Base-by-base conservation (phyloP, 2,113 vertebrate species). In the Periophthalmodon schlosseri region DNA sequence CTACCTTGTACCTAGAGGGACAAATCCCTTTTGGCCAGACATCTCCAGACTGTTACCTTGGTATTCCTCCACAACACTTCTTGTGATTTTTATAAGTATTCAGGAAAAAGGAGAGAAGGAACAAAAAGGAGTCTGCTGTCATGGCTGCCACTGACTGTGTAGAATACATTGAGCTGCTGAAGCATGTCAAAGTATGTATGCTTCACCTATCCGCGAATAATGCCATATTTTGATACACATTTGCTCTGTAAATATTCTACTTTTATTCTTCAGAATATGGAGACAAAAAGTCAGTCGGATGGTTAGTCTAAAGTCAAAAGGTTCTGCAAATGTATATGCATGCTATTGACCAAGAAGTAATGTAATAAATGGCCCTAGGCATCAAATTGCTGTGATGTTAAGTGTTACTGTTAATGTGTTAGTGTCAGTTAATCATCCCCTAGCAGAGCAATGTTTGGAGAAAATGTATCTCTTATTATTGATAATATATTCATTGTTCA, bases 21-120 rank as follows among this genome's bases (percentile, higher is more conserved):
- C 96, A 97, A 98, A 97, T 96, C 95, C 95, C 94, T 96, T 96
- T 93, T 95, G 96, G 95, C 93, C 92, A 95, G 93, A 95, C 94
- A 93, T 94, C 92, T 93, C 88, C 94, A 94, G 93, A 91, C 92
- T 90, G 91, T 90, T 93, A 91, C 90, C 91, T 91, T 91, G 85
- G 86, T 92, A 91, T 93, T 92, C 87, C 88, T 91, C 86, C 91
- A 90, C 90, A 90, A 86, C 81, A 77, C 84, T 74, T 80, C 87
- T 87, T 90, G 86, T 92, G 92, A 91, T 93, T 91, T 93, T 90
- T 91, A 93, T 89, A 86, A 92, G 89, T 82, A 81, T 79, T 91
- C 78, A 78, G 77, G 88, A 90, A 87, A 85, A 71, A 88, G 86
- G 61, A 84, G 76, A 76, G 87, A 86, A 84, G 65, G 78, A 87